Conservation (phyloP, 2,113 vertebrate species). For the Mystacornis crossleyi region DNA sequence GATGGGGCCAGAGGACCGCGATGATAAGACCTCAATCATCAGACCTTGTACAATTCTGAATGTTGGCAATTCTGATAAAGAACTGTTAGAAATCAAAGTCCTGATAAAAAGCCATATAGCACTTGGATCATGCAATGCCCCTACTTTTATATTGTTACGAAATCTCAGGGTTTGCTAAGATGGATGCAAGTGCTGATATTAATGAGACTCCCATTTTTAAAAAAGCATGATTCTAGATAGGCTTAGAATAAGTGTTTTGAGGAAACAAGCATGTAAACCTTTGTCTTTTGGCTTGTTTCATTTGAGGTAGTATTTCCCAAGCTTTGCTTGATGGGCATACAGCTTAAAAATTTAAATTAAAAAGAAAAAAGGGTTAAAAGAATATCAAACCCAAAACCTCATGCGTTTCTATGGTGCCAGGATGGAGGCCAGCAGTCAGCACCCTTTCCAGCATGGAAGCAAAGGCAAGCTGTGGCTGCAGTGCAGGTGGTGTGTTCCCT, state of each 20-base stretch:
- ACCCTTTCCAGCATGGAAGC: neutral
- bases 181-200: neutral
- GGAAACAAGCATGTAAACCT: neutral
- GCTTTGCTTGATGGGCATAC: neutral
- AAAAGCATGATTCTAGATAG: neutral
- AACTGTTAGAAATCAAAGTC: neutral
- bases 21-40: neutral
- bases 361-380: neutral
- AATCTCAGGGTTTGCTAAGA: neutral
- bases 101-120: neutral
- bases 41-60: neutral
- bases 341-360: neutral
- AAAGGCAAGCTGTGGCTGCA: neutral
- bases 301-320: neutral
- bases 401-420: neutral
- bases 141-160: neutral
- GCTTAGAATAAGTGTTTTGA: neutral
- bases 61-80: neutral
- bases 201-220: neutral
- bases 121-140: neutral
- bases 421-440: rapidly evolving
- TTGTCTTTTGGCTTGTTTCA: neutral
- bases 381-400: neutral
- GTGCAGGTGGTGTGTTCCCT: neutral
- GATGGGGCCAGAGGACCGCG: neutral